Evolutionary conservation across 2,797 vertebrate genomes (phyloP).

Genomic region (Sebastes taczanowskii): DNA sequence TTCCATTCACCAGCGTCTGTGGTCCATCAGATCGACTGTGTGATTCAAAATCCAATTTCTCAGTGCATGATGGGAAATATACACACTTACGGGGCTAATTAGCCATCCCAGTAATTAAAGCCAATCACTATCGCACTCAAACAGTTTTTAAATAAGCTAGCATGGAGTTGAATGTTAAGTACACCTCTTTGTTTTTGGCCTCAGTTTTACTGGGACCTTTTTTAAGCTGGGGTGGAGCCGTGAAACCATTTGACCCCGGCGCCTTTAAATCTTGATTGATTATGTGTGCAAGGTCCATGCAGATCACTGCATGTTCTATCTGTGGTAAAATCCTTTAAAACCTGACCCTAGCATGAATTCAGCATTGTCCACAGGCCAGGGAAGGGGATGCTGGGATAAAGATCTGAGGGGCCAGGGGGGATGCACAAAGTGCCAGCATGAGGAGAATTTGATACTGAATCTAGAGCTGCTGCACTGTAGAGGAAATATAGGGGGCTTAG

Average conservation of each 20-base stretch:
- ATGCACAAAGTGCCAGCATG: conserved; percentile 77
- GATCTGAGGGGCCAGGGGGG: conserved; percentile 72
- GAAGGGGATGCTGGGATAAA: conserved; percentile 70
- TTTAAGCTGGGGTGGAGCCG: conserved; percentile 3
- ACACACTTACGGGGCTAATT: conserved; percentile 49
- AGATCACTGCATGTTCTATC: conserved; percentile 59
- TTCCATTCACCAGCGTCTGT: conserved; percentile 36
- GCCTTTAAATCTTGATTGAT: conserved; percentile 61
- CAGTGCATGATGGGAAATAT: conserved; percentile 32
- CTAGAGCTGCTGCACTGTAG: conserved; percentile 73
- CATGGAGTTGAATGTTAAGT: conserved; percentile 26
- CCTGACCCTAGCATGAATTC: conserved; percentile 71
- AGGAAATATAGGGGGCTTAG: conserved; percentile 83
- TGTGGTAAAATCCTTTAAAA: conserved; percentile 66
- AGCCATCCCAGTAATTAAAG: conserved; percentile 52
- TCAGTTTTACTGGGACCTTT: not conserved
- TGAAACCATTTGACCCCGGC: conserved; percentile 38
- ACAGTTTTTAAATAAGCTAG: conserved; percentile 42
- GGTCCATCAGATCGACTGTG: conserved; percentile 40
- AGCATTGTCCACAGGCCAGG: conserved; percentile 63
- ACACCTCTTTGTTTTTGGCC: conserved; percentile 12
- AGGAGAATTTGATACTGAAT: conserved; percentile 82
- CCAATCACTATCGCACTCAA: conserved; percentile 19
- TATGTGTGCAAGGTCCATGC: conserved; percentile 42
- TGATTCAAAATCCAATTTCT: conserved; percentile 62